phyloP scores from a whole-genome alignment of 2,797 vertebrate genomes.

The Antrozous pallidus region DNA sequence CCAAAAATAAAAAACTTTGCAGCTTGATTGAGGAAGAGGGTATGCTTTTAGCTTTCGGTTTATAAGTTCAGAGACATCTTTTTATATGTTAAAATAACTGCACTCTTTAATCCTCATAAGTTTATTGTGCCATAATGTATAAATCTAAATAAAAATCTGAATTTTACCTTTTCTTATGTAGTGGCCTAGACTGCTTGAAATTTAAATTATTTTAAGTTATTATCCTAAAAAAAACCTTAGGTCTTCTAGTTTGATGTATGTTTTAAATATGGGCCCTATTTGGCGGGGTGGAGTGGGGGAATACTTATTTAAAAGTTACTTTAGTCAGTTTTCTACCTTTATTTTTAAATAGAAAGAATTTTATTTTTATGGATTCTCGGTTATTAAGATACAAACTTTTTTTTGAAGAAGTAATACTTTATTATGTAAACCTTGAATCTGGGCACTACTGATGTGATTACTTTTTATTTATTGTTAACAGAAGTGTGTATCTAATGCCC shows the following conservation, averaged over 20 bases:
- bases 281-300: too few relatives aligned
- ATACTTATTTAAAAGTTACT: neutral
- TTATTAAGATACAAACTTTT: neutral
- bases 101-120: neutral
- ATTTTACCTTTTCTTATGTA: slow-evolving; percentile 8
- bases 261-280: slow-evolving; percentile 21
- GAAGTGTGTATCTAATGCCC: slow-evolving; percentile 90
- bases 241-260: neutral
- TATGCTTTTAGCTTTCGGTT: slow-evolving; percentile 25
- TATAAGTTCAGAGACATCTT: slow-evolving; percentile 26
- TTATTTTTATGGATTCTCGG: neutral
- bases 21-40: neutral
- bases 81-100: neutral
- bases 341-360: slow-evolving; percentile 43
- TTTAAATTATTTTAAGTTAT: slow-evolving; percentile 35
- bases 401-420: slow-evolving; percentile 23
- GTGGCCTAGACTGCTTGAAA: slow-evolving; percentile 11
- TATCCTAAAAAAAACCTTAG: slow-evolving; percentile 43
- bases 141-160: neutral
- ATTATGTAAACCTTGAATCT: slow-evolving; percentile 5
- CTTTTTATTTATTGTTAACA: slow-evolving; percentile 72
- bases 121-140: neutral
- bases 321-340: neutral
- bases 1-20: neutral
- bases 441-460: slow-evolving; percentile 1